Percentiles rank a stretch among this genome's conserved stretches.
phyloP scores from a whole-genome alignment of 1,140 invertebrate genomes.

The Aphidius gifuensis region DNA sequence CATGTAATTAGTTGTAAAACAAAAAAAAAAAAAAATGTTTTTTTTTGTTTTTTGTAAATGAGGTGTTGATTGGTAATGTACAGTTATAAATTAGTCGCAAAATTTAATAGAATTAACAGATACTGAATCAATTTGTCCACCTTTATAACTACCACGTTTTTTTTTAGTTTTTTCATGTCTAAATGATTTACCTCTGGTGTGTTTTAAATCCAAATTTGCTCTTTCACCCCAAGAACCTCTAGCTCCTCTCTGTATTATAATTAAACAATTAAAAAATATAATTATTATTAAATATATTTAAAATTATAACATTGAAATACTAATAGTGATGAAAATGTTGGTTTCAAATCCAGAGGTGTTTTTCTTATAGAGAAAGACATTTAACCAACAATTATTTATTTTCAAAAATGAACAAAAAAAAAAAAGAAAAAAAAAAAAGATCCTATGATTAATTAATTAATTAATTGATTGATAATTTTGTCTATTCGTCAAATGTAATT shows the following conservation, averaged over 20 bases:
- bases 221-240: conserved; percentile 90
- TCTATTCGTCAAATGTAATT: conserved; percentile 75
- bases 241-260: conserved; percentile 72
- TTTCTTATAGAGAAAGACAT: not conserved
- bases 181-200: conserved; percentile 92
- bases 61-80: too few species aligned
- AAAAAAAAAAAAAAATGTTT: too few species aligned
- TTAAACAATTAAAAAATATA: conserved; percentile 17
- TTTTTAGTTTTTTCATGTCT: conserved; percentile 99
- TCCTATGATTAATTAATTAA: conserved; percentile 2
- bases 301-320: not conserved
- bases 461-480: conserved; percentile 11
- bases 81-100: conserved; percentile 55
- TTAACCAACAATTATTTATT: conserved; percentile 3
- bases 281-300: conserved; percentile 4
- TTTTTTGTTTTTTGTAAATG: too few species aligned
- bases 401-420: conserved; percentile 20
- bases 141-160: conserved; percentile 92
- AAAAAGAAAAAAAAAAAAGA: conserved; percentile 9
- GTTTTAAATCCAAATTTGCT: conserved; percentile 83
- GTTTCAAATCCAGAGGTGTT: too few species aligned
- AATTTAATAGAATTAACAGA: conserved; percentile 96
- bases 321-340: not conserved
- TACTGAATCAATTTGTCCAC: conserved; percentile 81
- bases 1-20: too few species aligned